Percentiles rank a stretch among this genome's conserved stretches.
These are phyloP conservation scores for Phrynocephalus guinanensis DNA, from an alignment of 2,797 vertebrate genomes.

Conservation along the genomic window DNA sequence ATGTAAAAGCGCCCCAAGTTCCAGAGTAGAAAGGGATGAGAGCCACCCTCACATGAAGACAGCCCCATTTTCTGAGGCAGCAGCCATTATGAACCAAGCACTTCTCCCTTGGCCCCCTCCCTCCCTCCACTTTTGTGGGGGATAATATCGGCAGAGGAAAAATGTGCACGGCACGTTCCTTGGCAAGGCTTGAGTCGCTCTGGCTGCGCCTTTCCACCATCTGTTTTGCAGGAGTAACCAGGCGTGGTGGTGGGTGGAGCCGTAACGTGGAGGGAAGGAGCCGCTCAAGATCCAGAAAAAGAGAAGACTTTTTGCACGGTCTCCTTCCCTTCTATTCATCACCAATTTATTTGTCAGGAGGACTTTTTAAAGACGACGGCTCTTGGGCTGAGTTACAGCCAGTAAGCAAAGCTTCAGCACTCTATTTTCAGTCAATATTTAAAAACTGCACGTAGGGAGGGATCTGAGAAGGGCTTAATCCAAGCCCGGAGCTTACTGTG, in stretches of 20 bases:
- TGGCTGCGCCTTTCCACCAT: conserved; percentile 37
- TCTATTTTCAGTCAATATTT: conserved; percentile 11
- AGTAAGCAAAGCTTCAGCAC: not conserved
- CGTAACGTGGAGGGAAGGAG: conserved; percentile 17
- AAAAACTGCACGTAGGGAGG: not conserved
- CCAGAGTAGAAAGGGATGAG: not conserved
- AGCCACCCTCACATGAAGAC: not conserved
- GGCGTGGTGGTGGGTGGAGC: conserved; percentile 39
- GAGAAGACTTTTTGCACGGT: conserved; percentile 2
- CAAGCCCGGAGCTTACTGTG: not conserved
- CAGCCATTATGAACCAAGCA: not conserved
- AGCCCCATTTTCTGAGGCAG: not conserved
- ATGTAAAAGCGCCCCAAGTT: no score
- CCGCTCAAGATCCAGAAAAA: conserved; percentile 1
- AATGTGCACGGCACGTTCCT: conserved; percentile 41
- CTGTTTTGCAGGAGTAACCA: conserved; percentile 36
- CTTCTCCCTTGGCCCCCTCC: not conserved
- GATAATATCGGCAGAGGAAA: conserved; percentile 20
- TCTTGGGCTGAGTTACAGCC: not conserved
- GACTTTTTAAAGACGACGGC: not conserved
- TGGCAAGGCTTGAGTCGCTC: conserved; percentile 23
- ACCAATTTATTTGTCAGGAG: conserved; percentile 11
- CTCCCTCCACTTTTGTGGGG: not conserved
- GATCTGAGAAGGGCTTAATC: not conserved
- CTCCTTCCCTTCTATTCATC: conserved; percentile 7